These are phyloP conservation scores for Eristalinus aeneus DNA, from an alignment of 2,888 invertebrate genomes.

Conservation along the genomic window DNA sequence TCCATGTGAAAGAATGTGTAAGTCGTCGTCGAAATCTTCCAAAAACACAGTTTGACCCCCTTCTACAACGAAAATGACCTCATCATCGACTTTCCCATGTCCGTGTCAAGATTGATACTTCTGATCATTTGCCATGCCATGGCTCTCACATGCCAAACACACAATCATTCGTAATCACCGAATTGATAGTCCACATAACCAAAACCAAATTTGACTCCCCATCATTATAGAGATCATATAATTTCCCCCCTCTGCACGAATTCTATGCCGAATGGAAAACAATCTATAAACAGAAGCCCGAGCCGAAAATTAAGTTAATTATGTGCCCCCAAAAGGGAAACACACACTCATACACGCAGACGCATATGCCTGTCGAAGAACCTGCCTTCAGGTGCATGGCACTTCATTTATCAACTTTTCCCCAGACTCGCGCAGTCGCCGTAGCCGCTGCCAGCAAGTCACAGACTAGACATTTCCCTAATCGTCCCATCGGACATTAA, in stretches of 20 bases:
- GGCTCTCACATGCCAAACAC: not conserved
- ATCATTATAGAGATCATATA: constrained; percentile 41
- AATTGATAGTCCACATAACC: constrained; percentile 34
- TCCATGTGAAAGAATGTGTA: not conserved
- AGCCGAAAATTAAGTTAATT: constrained; percentile 61
- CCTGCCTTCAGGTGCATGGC: constrained; percentile 55
- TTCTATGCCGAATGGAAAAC: not conserved
- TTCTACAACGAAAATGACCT: not conserved
- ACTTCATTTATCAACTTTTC: constrained; percentile 68
- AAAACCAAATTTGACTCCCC: constrained; percentile 20
- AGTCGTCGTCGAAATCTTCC: not conserved
- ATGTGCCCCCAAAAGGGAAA: constrained; percentile 16
- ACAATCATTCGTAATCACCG: not conserved
- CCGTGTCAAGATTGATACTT: not conserved
- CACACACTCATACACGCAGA: not conserved
- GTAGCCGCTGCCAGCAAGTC: not conserved
- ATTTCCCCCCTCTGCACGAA: constrained; percentile 2
- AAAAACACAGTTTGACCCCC: not conserved
- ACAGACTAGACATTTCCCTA: constrained; percentile 28
- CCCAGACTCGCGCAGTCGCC: not conserved
- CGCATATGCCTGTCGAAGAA: not conserved
- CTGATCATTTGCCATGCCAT: not conserved
- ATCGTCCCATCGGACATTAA: constrained; percentile 56
- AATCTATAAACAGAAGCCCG: constrained; percentile 65
- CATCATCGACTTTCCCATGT: not conserved